Base-by-base conservation (phyloP, 2,113 vertebrate species). In the Lophochroa leadbeateri region DNA sequence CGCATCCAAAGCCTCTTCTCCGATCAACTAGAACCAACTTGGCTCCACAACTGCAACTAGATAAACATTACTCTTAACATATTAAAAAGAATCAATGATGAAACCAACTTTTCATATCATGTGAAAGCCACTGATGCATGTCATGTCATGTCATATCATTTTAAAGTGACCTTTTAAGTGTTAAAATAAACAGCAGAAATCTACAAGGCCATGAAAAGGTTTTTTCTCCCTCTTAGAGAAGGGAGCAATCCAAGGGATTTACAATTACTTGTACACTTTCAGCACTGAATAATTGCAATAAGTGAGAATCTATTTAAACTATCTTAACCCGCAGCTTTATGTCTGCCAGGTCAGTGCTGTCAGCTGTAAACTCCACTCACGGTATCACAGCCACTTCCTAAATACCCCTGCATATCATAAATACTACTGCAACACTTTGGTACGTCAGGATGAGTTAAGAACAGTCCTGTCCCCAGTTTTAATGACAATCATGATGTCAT, bases 181-280 rank as follows among this genome's bases (percentile, higher is more conserved):
- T 75, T 84, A 81, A 79, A 93, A 85, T 47, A 85, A 92, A 50
- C 82, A 77, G 41, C 74, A 91, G 58, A 90, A 94, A 83, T 14
- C 21, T 65, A 41, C 27, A 69, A 4, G 5, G 52, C 39, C 43
- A 61, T 17, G 28, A 50, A 75, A 84, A 90, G 13, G 5, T 4
- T 7, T 80, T 65, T 79, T 53, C 13, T 83, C 46, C 17, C 17
- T 60, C 86, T 86, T 33, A 82, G 55, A 70, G 27, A 64, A 64
- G 11, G 23, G 41, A 71, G n/a, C 52, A 88, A 84, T 91, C 72
- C 52, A 57, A 65, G 35, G 52, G 52, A 84, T 91, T 92, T 88
- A 57, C 28, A 92, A 84, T 35, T 92, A 92, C 88, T 82, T 82
- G 80, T 84, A 88, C 21, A 20, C 33, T 90, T 95, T 90, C 63